Percentiles rank a stretch among this genome's conserved stretches.
These are phyloP conservation scores for Frankliniella fusca DNA, from an alignment of 2,888 invertebrate genomes.

Conservation along the genomic window DNA sequence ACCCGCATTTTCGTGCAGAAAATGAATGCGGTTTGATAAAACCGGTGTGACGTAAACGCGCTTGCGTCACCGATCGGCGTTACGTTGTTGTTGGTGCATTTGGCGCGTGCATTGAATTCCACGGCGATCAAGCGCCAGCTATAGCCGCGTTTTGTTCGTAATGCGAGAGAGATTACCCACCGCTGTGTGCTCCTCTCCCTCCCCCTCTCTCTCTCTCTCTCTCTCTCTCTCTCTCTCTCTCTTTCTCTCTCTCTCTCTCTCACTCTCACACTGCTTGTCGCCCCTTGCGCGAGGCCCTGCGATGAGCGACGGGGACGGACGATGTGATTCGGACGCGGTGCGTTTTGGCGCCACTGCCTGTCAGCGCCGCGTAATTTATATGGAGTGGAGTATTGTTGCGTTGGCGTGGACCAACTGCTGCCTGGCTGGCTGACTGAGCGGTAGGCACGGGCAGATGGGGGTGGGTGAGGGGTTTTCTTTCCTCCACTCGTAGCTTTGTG, in stretches of 20 bases:
- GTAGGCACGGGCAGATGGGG: neutral
- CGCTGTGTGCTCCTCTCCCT: neutral
- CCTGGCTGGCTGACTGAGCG: neutral
- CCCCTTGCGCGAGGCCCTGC: neutral
- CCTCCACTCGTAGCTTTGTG: no score
- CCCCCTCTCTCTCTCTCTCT: neutral
- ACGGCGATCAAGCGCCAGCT: no score
- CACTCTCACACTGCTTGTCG: no score
- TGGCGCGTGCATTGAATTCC: no score
- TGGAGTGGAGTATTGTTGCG: constrained; percentile 13
- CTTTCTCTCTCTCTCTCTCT: no score
- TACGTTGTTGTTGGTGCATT: no score
- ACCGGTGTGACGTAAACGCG: no score
- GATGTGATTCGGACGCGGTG: neutral
- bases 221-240: no score
- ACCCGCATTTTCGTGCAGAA: no score
- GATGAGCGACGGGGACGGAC: neutral
- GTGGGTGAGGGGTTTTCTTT: neutral
- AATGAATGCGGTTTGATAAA: no score
- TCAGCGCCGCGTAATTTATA: constrained; percentile 12
- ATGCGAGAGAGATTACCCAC: neutral
- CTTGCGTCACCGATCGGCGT: no score
- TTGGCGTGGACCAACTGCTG: neutral
- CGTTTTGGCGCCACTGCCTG: neutral
- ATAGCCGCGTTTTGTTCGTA: neutral